Percentiles rank a stretch among this genome's conserved stretches.
Conservation (phyloP, 2,888 invertebrate species). For the Apamea crenata region DNA sequence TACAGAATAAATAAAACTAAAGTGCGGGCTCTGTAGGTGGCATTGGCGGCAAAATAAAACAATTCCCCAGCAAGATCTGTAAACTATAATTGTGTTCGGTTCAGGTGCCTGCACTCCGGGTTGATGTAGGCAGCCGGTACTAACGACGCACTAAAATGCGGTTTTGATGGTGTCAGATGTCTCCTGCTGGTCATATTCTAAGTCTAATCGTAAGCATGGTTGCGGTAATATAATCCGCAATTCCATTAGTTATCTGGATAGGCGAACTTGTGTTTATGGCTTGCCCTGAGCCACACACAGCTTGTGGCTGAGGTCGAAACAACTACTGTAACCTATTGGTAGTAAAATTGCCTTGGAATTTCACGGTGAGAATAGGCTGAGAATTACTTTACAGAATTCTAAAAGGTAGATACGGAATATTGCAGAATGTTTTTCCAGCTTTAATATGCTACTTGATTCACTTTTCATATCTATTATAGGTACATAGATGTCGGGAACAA, state of each 20-base stretch:
- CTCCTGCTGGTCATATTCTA: slow-evolving; percentile 63
- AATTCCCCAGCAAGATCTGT: not conserved
- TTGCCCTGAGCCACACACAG: slow-evolving; percentile 44
- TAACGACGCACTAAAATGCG: slow-evolving; percentile 56
- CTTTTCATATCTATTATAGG: not conserved
- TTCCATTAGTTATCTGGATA: slow-evolving; percentile 76
- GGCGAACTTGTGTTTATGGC: slow-evolving; percentile 69
- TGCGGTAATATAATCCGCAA: slow-evolving; percentile 73
- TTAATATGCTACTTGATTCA: not conserved
- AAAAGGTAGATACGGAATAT: not conserved
- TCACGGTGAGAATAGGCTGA: slow-evolving; percentile 10
- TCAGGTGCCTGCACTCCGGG: slow-evolving; percentile 33
- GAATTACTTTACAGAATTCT: not conserved
- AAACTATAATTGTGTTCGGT: slow-evolving; percentile 31
- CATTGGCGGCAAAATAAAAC: slow-evolving; percentile 6
- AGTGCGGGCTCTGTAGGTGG: slow-evolving; percentile 11
- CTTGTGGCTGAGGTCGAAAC: slow-evolving; percentile 25
- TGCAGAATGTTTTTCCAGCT: not conserved
- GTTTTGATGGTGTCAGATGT: slow-evolving; percentile 66
- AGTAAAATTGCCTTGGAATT: slow-evolving; percentile 40
- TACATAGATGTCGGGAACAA: not conserved
- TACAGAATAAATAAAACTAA: not conserved
- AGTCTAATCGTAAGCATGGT: slow-evolving; percentile 63
- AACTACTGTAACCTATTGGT: slow-evolving; percentile 53
- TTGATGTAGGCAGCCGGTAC: slow-evolving; percentile 51